phyloP scores from a whole-genome alignment of 1,140 invertebrate genomes.

The Eumeta japonica region DNA sequence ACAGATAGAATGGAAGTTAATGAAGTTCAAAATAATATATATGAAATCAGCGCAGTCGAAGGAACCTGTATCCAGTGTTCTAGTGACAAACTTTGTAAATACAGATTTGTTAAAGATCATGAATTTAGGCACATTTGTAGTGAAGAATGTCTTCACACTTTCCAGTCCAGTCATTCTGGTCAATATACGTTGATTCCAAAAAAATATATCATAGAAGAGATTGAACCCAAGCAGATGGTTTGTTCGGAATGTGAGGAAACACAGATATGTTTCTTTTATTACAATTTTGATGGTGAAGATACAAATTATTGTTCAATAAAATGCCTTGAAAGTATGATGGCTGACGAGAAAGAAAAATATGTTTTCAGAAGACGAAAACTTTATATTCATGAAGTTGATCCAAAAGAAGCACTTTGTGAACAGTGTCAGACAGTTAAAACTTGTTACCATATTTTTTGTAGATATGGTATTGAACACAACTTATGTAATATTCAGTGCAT shows the following conservation, averaged over 20 bases:
- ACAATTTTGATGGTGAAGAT: conserved; percentile 54
- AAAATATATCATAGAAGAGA: conserved; percentile 49
- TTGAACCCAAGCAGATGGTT: conserved; percentile 24
- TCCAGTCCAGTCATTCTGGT: conserved; percentile 23
- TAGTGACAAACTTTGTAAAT: conserved; percentile 25
- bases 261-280: conserved; percentile 58
- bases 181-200: conserved; percentile 30
- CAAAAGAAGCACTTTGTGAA: conserved; percentile 28
- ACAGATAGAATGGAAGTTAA: conserved; percentile 22
- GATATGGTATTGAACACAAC: conserved; percentile 38
- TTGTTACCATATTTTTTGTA: conserved; percentile 27
- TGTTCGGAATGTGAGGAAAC: conserved; percentile 50
- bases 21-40: conserved; percentile 22
- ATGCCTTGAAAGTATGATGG: conserved; percentile 58
- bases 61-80: conserved; percentile 36
- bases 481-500: conserved; percentile 48
- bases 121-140: conserved; percentile 36
- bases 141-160: conserved; percentile 27
- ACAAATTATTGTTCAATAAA: conserved; percentile 55
- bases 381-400: conserved; percentile 26
- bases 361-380: conserved; percentile 38
- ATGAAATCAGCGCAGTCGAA: conserved; percentile 32
- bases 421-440: conserved; percentile 34
- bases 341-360: conserved; percentile 58
- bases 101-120: conserved; percentile 23